Conservation (phyloP, 1,140 invertebrate genomes). For the Pachypeltis micranthus region DNA sequence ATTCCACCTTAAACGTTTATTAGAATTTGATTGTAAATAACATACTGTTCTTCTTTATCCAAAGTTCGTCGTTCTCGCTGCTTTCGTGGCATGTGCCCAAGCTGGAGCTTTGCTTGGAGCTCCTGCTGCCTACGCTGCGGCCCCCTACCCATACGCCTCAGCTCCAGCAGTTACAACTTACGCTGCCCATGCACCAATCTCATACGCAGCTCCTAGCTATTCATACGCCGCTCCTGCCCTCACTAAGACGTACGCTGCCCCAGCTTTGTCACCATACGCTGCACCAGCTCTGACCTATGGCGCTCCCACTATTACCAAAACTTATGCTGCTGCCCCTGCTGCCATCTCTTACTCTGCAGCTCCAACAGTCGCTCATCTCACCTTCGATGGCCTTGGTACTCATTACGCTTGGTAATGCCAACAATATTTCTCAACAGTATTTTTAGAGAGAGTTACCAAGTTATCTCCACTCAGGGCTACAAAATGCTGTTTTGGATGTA, state of each 20-base stretch:
- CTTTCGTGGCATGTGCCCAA: constrained; percentile 1
- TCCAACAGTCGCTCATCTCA: constrained; percentile 23
- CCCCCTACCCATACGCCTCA: not conserved
- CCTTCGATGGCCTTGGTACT: constrained; percentile 26
- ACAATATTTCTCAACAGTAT: too few relatives aligned
- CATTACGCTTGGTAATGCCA: constrained; percentile 29
- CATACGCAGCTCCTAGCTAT: not conserved
- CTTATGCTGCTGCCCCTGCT: constrained; percentile 15
- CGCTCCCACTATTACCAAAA: constrained; percentile 1
- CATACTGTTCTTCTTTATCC: not conserved
- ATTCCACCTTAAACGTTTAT: too few relatives aligned
- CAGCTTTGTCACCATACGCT: constrained; percentile 1
- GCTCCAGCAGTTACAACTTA: not conserved
- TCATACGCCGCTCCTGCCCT: not conserved
- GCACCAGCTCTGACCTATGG: constrained; percentile 10
- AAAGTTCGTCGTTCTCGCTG: constrained; percentile 2
- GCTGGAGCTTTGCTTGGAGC: constrained; percentile 4
- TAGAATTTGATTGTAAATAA: too few relatives aligned
- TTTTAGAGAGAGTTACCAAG: too few relatives aligned
- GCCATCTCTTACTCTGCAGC: constrained; percentile 18
- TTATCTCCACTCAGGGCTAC: too few relatives aligned
- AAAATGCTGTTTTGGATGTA: too few relatives aligned
- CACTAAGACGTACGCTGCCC: constrained; percentile 3
- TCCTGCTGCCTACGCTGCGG: not conserved
- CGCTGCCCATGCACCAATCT: not conserved